phyloP scores from a whole-genome alignment of 2,113 vertebrate genomes.

The Cochlearius cochlearius region DNA sequence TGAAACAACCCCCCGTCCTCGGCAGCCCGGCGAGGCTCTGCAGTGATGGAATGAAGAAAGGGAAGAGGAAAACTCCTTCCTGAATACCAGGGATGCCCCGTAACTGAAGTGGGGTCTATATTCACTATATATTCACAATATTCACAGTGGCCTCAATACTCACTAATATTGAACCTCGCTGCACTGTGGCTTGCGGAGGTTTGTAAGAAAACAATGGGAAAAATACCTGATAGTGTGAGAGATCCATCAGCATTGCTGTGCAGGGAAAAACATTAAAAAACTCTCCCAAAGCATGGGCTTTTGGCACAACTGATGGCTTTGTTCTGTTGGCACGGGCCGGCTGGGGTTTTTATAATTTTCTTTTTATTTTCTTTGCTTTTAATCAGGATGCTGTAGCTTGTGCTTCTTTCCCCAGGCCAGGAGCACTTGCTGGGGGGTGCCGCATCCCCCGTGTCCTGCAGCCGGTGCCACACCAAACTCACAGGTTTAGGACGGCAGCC shows the following conservation, averaged over 20 bases:
- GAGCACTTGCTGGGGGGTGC: neutral
- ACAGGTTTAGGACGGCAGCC: neutral
- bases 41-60: neutral
- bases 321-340: rapidly evolving
- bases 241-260: neutral
- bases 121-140: neutral
- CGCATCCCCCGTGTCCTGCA: rapidly evolving
- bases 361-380: neutral
- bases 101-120: neutral
- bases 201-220: neutral
- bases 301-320: neutral
- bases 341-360: neutral
- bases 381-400: rapidly evolving
- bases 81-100: rapidly evolving
- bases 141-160: neutral
- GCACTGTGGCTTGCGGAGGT: neutral
- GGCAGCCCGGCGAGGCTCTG: rapidly evolving
- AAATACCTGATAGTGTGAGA: neutral
- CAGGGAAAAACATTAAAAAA: neutral
- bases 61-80: neutral
- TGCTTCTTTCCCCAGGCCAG: neutral
- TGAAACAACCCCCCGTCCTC: neutral
- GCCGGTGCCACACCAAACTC: neutral
- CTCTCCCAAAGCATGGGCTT: neutral
- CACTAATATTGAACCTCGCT: too few relatives aligned